These are phyloP conservation scores for Haliclona indistincta DNA, from an alignment of 37 sponge, comb jelly and placozoan genomes.

Conservation along the genomic window DNA sequence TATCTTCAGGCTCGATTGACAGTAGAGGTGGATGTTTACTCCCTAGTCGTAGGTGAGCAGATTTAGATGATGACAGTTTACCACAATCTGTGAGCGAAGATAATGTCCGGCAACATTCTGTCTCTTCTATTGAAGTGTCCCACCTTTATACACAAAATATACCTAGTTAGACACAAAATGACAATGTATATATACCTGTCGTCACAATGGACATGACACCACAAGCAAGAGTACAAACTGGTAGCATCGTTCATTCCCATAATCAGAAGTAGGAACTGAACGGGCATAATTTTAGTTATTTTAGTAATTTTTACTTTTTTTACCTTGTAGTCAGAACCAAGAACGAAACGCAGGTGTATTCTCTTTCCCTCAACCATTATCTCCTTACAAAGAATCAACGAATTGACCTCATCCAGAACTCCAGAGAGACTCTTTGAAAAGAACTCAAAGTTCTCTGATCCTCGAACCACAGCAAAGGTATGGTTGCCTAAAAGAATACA, in stretches of 20 bases:
- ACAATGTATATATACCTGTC: too few species aligned
- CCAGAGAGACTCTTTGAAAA: not conserved
- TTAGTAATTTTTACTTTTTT: not conserved
- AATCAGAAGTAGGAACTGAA: conserved; percentile 7
- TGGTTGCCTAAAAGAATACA: too few species aligned
- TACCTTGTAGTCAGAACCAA: conserved; percentile 26
- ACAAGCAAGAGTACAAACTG: conserved; percentile 4
- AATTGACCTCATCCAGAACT: not conserved
- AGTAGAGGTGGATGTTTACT: not conserved
- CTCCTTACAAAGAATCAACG: not conserved
- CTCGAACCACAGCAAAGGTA: not conserved
- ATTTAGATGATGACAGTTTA: too few species aligned
- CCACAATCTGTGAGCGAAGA: not conserved
- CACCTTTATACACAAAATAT: not conserved
- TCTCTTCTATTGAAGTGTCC: not conserved
- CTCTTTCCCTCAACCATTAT: not conserved
- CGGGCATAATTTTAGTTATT: not conserved
- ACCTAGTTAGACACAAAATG: too few species aligned
- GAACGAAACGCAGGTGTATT: not conserved
- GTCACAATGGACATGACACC: conserved; percentile 4
- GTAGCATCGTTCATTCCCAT: conserved; percentile 13
- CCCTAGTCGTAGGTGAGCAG: not conserved
- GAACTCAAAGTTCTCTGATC: not conserved
- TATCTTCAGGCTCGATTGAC: not conserved
- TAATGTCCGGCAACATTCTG: not conserved